Base-by-base conservation (phyloP, 2,113 vertebrate genomes). In the Dissostichus mawsoni region DNA sequence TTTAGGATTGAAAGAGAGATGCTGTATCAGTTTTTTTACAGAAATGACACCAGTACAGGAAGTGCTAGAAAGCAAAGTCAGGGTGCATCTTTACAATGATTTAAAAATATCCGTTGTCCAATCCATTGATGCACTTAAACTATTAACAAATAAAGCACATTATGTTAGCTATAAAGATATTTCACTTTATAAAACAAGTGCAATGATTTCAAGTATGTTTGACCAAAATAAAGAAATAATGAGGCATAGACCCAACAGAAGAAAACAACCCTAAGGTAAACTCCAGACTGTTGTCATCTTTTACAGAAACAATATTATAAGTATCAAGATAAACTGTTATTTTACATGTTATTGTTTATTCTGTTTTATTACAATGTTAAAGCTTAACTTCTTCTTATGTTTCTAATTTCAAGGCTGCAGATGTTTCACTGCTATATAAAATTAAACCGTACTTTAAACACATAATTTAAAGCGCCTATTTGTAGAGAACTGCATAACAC, bases 1-100 rank as follows among this genome's bases (percentile, higher is more conserved):
- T 81, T 48, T 17, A 69, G 51, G 58, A 63, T 48, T 64, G 23
- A 69, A 56, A 72, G 41, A 57, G 33, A 45, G 14, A 55, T 4
- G 0, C 56, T 62, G 25, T 56, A 47, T 51, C 9, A 69, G 3
- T 7, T 8, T 63, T 52, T 52, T 36, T 52, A n/a, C 69, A 47
- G 56, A 52, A 17, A 65, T 72, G n/a, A 66, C 41, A 29, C 9
- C 7, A 0, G 10, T 45, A 5, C 1, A 33, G 12, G 51, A 13
- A 16, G 44, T 47, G 3, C 20, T 45, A 8, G 23, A 62, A 45
- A 3, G 20, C 18, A 41, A 14, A 11, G 50, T 17, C 41, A 17
- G 2, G 8, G 12, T n/a, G 41, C 13, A 44, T 25, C 48, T 25
- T 61, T 71, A 16, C 11, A 45, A 65, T 79, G 8, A 50, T 0